Percentiles rank a stretch among this genome's conserved stretches.
These are phyloP conservation scores for Tapera naevia DNA, from an alignment of 2,797 vertebrate genomes.

Conservation along the genomic window DNA sequence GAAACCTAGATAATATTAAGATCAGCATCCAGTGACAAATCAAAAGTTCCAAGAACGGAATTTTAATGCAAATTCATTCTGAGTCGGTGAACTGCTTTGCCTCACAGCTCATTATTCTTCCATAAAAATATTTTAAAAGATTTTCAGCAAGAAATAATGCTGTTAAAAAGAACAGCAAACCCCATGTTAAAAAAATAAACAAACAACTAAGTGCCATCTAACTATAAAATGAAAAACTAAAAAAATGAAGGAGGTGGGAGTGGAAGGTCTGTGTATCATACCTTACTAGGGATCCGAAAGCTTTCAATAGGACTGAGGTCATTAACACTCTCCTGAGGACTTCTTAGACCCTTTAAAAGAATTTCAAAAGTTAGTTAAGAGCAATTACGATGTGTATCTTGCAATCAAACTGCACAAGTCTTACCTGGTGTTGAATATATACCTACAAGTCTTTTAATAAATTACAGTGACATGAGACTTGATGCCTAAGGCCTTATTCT, in stretches of 20 bases:
- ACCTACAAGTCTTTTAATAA: neutral
- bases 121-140: neutral
- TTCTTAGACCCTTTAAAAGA: conserved; percentile 89
- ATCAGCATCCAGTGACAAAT: neutral
- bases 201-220: neutral
- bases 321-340: conserved; percentile 91
- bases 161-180: neutral
- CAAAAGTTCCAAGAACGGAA: neutral
- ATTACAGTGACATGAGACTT: neutral
- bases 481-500: neutral
- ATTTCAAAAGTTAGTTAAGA: conserved; percentile 9
- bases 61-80: neutral
- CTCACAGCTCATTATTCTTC: neutral
- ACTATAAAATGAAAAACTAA: neutral
- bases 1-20: neutral
- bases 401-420: neutral
- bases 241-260: neutral
- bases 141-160: neutral
- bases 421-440: neutral
- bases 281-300: conserved; percentile 93
- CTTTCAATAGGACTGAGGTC: conserved; percentile 93
- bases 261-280: conserved; percentile 51
- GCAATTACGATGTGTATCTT: neutral
- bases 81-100: neutral
- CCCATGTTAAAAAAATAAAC: neutral